Percentiles rank a stretch among this genome's conserved stretches.
Conservation (phyloP, 2,113 vertebrate genomes). For the Ailuropoda melanoleuca region DNA sequence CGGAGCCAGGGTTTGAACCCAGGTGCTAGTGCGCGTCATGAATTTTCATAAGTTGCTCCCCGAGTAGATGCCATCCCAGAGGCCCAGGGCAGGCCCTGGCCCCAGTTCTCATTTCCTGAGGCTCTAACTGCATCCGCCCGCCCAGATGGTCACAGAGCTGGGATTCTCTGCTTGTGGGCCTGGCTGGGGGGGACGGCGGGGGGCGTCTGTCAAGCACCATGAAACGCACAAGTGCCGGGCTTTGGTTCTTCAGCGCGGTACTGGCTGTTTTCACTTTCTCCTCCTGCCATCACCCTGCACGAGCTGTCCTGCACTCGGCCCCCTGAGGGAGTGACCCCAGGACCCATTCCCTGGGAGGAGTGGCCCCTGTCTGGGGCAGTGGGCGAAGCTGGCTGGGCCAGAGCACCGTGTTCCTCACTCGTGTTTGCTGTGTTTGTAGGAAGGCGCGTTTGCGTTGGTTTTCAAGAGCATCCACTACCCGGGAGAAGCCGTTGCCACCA, state of each 20-base stretch:
- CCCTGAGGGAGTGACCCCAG: neutral
- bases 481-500: conserved; percentile 93
- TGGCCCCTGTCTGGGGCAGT: neutral
- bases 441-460: conserved; percentile 95
- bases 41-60: neutral
- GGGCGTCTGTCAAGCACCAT: neutral
- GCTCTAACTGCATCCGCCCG: neutral
- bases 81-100: neutral
- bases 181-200: too few species aligned
- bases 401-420: neutral
- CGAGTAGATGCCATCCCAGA: neutral
- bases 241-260: neutral
- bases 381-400: neutral
- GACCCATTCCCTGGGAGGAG: neutral
- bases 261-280: neutral
- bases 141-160: neutral
- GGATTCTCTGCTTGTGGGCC: neutral
- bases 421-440: conserved; percentile 83
- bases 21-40: rapidly evolving
- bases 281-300: neutral
- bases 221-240: neutral
- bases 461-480: conserved; percentile 97
- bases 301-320: neutral
- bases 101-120: neutral
- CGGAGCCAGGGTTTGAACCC: neutral